Evolutionary conservation across 1,140 invertebrate species (phyloP), one percentile per base, ranked within the genome.

Genomic region (Plectrocnemia conspersa): DNA sequence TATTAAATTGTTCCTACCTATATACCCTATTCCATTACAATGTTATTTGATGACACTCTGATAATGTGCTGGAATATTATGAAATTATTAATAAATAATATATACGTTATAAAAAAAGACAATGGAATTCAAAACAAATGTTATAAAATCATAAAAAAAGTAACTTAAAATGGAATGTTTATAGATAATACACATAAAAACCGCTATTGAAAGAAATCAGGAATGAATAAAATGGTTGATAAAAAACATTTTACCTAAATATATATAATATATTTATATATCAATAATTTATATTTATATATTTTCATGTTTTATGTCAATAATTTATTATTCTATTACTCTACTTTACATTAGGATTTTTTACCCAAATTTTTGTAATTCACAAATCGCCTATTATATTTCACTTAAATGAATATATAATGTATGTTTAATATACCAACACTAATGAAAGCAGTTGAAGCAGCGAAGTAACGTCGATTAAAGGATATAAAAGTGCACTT

Each of bases 1-100:
- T 60, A 60, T 56, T 60, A 56, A 60, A 60, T 60, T 56, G 29
- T 59, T 56, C 58, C 58, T 60, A 60, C 58, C 58, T 60, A 60
- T 59, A 45, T 52, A 60, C 49, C 58, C 58, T 60, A 60, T 53
- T 53, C 58, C 41, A 29, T 45, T 45, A 54, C 27, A 21, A 54
- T 45, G 32, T 23, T 54, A 54, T n/a, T n/a, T 15, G 15, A 19
- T 29, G 19, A 36, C n/a, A n/a, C n/a, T n/a, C n/a, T n/a, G n/a
- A n/a, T 5, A 38, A 6, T 13, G 35, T 38, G 35, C 13, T 38
- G 35, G 35, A 38, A 38, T 38, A 38, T 38, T 38, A 7, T n/a
- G n/a, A n/a, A n/a, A n/a, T n/a, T n/a, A n/a, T n/a, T n/a, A n/a
- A n/a, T n/a, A n/a, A 45, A 27, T 27, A 13, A 9, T 45, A 16